Evolutionary conservation across 2,113 vertebrate genomes (phyloP).

Genomic region (Dasyprocta punctata): DNA sequence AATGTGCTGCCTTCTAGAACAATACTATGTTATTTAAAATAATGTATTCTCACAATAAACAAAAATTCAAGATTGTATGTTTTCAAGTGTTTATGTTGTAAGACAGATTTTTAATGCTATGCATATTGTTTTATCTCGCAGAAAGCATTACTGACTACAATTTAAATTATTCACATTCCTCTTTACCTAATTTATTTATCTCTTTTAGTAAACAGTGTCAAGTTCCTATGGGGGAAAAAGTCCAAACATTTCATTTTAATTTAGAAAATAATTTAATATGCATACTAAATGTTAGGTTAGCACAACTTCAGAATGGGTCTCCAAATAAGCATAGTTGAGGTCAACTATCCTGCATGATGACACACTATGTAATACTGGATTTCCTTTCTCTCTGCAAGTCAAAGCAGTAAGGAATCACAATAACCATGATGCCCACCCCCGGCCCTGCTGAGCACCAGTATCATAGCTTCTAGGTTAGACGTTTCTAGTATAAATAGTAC

Average conservation of each 20-base stretch:
- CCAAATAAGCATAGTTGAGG: background rate
- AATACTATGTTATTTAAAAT: background rate
- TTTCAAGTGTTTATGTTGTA: conserved; percentile 16
- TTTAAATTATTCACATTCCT: background rate
- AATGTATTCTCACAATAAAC: background rate
- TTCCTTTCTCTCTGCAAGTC: background rate
- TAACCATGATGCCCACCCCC: background rate
- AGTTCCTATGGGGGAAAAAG: background rate
- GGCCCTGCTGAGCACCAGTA: background rate
- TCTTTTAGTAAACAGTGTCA: background rate
- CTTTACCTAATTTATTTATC: background rate
- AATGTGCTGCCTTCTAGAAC: background rate
- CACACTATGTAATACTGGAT: background rate
- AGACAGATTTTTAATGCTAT: background rate
- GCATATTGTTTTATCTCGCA: background rate
- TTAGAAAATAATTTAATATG: conserved; percentile 41
- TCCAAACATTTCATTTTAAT: conserved; percentile 36
- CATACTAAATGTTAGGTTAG: background rate
- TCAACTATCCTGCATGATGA: background rate
- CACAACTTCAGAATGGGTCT: conserved; percentile 5
- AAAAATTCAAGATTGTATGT: background rate
- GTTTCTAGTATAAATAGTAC: background rate
- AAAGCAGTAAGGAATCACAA: background rate
- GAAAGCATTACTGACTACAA: background rate
- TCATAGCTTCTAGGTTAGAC: background rate